Evolutionary conservation across 1,140 invertebrate species (phyloP), one percentile per base, ranked within the genome.

Genomic region (Plectrocnemia conspersa): DNA sequence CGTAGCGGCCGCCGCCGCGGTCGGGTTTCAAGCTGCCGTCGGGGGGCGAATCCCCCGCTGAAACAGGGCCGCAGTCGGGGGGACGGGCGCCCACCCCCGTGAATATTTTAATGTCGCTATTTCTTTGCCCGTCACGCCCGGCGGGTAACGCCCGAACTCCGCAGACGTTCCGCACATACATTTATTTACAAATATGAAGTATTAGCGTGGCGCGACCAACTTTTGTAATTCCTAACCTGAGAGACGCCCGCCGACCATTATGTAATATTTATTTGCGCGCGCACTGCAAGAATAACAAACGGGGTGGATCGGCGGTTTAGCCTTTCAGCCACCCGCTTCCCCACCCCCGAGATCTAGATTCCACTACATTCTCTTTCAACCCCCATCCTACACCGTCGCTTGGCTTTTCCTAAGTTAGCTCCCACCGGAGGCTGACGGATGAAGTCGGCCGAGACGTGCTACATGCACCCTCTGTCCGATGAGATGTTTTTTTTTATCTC

Each of bases 51-150:
- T n/a, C n/a, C n/a, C n/a, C n/a, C n/a, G n/a, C n/a, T n/a, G n/a
- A n/a, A n/a, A n/a, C n/a, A n/a, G n/a, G n/a, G n/a, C n/a, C n/a
- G n/a, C n/a, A n/a, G n/a, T n/a, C n/a, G n/a, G n/a, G n/a, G n/a
- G 13, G 38, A 13, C 22, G 23, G 44, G 21, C 27, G 22, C 22
- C n/a, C 27, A 13, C 27, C 52, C 42, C 27, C 35, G 19, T 29
- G 41, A 45, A 54, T 45, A 54, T 54, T 54, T 54, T 55, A 55
- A 55, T 55, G 53, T 55, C 40, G 53, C 53, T 40, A 55, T 55
- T 55, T 55, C 53, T 55, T 55, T 46, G 44, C 53, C 41, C 45
- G 53, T 55, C 53, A 55, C 53, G 53, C 33, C 42, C 53, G 32
- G 2, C 45, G 42, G 32, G 53, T 47, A 36, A 44, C 29, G 41